A percentile compares a stretch with the other conserved stretches of the same genome.
These are phyloP conservation scores for Athripsodes cinereus DNA, from an alignment of 2,888 invertebrate species.

Conservation along the genomic window DNA sequence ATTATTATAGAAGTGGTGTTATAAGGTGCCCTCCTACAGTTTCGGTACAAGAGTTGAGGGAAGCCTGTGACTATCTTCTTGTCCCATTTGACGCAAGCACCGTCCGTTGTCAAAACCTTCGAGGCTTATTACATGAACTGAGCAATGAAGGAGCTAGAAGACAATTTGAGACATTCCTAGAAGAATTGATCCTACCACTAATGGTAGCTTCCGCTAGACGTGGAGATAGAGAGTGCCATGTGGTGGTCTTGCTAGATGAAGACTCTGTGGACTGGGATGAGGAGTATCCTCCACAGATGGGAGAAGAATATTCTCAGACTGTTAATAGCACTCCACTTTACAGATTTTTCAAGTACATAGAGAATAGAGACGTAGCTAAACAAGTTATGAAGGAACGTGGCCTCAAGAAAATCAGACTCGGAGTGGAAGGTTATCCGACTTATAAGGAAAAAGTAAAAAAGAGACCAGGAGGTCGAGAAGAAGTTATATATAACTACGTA, in stretches of 20 bases:
- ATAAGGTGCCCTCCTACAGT: constrained; percentile 95
- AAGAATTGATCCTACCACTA: constrained; percentile 88
- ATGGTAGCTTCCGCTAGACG: constrained; percentile 93
- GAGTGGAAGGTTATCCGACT: constrained; percentile 98
- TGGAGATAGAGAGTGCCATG: constrained; percentile 96
- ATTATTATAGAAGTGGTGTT: constrained; percentile 86
- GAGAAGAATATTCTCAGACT: constrained; percentile 97
- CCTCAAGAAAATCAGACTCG: constrained; percentile 95
- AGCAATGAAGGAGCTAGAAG: constrained; percentile 98
- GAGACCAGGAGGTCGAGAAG: constrained; percentile 89
- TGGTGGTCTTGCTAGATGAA: constrained; percentile 93
- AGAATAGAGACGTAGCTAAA: constrained; percentile 98
- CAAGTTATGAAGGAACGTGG: constrained; percentile 98
- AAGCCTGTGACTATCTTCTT: constrained; percentile 97
- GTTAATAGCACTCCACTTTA: constrained; percentile 94
- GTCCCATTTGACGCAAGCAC: constrained; percentile 97
- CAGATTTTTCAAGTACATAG: constrained; percentile 98
- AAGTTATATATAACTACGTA: constrained; percentile 99
- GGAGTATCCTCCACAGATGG: constrained; percentile 99
- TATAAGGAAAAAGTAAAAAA: constrained; percentile 98
- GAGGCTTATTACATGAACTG: constrained; percentile 93
- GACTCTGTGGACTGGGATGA: constrained; percentile 98
- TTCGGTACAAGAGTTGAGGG: constrained; percentile 91
- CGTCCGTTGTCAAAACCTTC: constrained; percentile 91
- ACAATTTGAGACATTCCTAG: constrained; percentile 94